Conservation (phyloP, 2,797 vertebrate genomes). For the Xenops minutus region DNA sequence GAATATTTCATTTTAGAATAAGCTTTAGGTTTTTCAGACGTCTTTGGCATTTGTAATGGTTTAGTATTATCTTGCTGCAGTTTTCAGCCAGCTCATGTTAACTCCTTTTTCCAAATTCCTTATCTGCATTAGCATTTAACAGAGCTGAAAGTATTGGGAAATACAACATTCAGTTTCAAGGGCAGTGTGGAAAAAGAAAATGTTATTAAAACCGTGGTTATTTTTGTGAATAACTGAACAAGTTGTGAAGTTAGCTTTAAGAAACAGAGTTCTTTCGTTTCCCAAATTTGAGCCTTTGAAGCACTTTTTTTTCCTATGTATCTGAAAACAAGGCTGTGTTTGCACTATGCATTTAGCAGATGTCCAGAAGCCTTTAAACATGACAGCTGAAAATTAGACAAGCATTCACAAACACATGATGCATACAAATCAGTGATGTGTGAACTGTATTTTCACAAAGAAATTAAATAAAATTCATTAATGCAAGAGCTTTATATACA, state of each 20-base stretch:
- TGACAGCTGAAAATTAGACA: slow-evolving; percentile 18
- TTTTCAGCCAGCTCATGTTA: neutral
- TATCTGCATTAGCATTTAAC: neutral
- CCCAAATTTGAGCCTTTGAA: neutral
- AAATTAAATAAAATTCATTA: neutral
- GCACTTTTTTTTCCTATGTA: neutral
- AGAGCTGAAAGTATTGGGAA: neutral
- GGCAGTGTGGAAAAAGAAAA: neutral
- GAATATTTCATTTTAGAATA: neutral
- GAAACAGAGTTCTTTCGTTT: neutral
- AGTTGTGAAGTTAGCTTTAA: neutral
- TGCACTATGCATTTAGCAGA: neutral
- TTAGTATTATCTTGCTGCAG: neutral
- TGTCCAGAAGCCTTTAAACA: slow-evolving; percentile 5
- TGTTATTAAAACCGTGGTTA: neutral
- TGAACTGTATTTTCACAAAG: slow-evolving; percentile 15
- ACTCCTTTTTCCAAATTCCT: neutral
- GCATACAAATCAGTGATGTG: neutral
- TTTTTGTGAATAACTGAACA: neutral
- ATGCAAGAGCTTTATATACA: neutral
- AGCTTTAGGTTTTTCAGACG: neutral
- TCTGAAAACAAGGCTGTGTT: neutral
- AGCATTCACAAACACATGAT: neutral
- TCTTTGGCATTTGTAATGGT: neutral
- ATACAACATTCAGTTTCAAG: neutral